Evolutionary conservation across 2,888 invertebrate species (phyloP).

Genomic region (Polymixis flavicincta): DNA sequence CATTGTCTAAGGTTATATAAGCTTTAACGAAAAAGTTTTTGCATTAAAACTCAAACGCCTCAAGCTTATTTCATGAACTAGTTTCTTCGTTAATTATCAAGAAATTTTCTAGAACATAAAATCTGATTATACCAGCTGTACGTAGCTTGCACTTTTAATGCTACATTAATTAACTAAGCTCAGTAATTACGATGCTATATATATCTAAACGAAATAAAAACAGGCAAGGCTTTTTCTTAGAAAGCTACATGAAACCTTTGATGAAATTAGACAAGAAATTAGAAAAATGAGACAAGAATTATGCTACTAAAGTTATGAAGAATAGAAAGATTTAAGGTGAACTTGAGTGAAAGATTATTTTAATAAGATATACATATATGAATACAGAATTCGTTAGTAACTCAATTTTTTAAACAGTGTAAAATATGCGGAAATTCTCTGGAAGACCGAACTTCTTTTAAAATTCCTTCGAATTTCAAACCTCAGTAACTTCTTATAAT

Average conservation of each 20-base stretch:
- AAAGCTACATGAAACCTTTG: not conserved
- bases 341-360: not conserved
- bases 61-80: constrained; percentile 15
- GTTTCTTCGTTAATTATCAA: constrained; percentile 19
- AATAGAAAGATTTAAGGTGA: not conserved
- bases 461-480: too few relatives aligned
- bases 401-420: not conserved
- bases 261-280: too few relatives aligned
- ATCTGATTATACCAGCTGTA: constrained; percentile 21
- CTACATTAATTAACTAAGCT: constrained; percentile 44
- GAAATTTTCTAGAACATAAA: constrained; percentile 45
- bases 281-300: not conserved
- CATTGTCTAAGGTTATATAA: too few relatives aligned
- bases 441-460: too few relatives aligned
- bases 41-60: not conserved
- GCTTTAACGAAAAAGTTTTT: not conserved
- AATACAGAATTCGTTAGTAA: too few relatives aligned
- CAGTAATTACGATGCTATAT: constrained; percentile 41
- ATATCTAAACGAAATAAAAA: constrained; percentile 5
- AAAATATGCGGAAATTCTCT: too few relatives aligned
- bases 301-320: not conserved
- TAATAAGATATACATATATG: too few relatives aligned
- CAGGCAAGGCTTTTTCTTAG: not conserved
- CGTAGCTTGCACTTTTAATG: constrained; percentile 37
- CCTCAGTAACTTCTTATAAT: too few relatives aligned